Evolutionary conservation across 2,888 invertebrate species (phyloP).

Genomic region (Apeira syringaria): DNA sequence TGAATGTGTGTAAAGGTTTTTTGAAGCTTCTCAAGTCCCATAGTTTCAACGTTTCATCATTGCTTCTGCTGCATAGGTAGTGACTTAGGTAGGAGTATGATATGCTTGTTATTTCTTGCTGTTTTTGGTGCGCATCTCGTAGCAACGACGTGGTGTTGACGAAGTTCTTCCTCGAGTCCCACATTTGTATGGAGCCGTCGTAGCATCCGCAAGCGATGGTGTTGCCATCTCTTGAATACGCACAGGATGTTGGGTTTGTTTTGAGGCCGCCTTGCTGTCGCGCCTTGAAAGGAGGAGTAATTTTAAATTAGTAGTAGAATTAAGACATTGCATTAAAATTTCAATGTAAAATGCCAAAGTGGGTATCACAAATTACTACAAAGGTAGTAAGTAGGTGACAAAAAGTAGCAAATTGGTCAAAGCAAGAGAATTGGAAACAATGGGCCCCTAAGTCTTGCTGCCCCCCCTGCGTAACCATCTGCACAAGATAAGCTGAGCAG

Average conservation of each 20-base stretch:
- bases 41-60: conserved; percentile 96
- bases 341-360: too few relatives aligned
- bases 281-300: conserved; percentile 66
- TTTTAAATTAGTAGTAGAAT: too few relatives aligned
- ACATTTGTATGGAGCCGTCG: conserved; percentile 98
- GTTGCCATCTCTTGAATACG: conserved; percentile 93
- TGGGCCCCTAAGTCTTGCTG: too few relatives aligned
- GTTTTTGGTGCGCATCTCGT: conserved; percentile 91
- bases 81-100: conserved; percentile 94
- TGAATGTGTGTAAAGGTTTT: conserved; percentile 87
- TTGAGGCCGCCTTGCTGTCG: conserved; percentile 93
- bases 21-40: conserved; percentile 96
- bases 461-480: too few relatives aligned
- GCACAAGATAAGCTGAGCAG: too few relatives aligned
- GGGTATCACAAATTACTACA: too few relatives aligned
- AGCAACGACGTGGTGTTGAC: conserved; percentile 93
- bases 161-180: conserved; percentile 96
- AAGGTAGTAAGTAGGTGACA: too few relatives aligned
- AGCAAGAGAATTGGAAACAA: too few relatives aligned
- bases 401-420: too few relatives aligned
- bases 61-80: conserved; percentile 90
- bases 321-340: too few relatives aligned
- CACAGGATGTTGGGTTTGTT: conserved; percentile 92
- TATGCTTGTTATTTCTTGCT: conserved; percentile 92
- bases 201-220: conserved; percentile 95